Base-by-base conservation (phyloP, 2,113 vertebrate genomes). In the Tetrao urogallus region DNA sequence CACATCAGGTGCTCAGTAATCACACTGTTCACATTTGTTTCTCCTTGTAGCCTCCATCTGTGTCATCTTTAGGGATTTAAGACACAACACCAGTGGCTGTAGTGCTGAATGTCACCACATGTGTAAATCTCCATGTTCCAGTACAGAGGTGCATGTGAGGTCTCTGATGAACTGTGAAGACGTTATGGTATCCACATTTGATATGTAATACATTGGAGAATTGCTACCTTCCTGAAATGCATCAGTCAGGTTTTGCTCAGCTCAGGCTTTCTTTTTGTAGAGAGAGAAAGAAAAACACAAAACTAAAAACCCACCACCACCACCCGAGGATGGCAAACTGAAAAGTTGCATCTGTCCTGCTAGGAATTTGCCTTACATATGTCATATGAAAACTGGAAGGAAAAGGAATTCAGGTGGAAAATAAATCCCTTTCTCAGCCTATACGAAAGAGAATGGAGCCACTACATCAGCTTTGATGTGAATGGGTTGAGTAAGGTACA, bases 91-190 rank as follows among this genome's bases (percentile, higher is more conserved):
- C 32, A 13, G 42, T n/a, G 56, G 65, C 38, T 4, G 1, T 11
- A 10, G 32, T 17, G 34, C 21, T n/a, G 3, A 8, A 9, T 47
- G 13, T 30, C 66, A 15, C 56, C 36, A 3, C 11, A 25, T n/a
- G 42, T 40, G 52, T 21, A n/a, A 32, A 1, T 36, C 15, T 13
- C 22, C 1, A 0, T 1, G 21, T 36, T 45, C 50, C 36, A 17
- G 11, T 13, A 19, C 5, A 43, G 45, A 82, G 1, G 1, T 40
- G 10, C 3, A 3, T 11, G 34, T 16, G 17, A 63, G 0, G 43
- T 47, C 36, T 64, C 30, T 21, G 73, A 13, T 61, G 57, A 34
- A 11, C 21, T 14, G 43, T 14, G 50, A n/a, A 24, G 40, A 20
- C n/a, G 16, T 42, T 32, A 6, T 1, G 25, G 24, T 38, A 20